These are phyloP conservation scores for Tyria jacobaeae DNA, from an alignment of 2,888 invertebrate genomes.

Conservation along the genomic window DNA sequence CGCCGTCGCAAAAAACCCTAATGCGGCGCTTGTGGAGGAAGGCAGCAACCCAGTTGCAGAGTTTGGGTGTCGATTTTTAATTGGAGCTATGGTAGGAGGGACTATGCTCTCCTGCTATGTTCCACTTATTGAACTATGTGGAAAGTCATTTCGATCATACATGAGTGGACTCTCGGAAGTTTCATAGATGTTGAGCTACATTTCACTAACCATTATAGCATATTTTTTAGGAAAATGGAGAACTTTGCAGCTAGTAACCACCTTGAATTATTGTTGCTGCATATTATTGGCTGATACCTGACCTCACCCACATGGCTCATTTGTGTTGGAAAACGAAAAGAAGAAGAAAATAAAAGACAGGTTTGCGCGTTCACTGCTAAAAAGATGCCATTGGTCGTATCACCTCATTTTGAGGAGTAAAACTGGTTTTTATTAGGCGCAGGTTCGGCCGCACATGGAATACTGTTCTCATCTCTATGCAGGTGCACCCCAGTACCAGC, in stretches of 20 bases:
- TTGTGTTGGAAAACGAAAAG: conserved; percentile 88
- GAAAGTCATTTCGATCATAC: conserved; percentile 84
- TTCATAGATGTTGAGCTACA: conserved; percentile 85
- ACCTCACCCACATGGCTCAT: conserved; percentile 93
- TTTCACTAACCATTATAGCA: conserved; percentile 85
- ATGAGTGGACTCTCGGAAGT: conserved; percentile 85
- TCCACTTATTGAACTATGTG: conserved; percentile 88
- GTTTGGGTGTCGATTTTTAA: conserved; percentile 86
- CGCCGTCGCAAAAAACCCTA: no score
- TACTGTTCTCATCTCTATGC: no score
- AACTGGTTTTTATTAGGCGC: no score
- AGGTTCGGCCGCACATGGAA: no score
- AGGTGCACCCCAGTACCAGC: no score
- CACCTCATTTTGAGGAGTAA: no score
- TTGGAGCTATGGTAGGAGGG: conserved; percentile 88
- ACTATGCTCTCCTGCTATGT: conserved; percentile 90
- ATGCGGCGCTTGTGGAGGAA: no score
- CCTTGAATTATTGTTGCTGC: conserved; percentile 84
- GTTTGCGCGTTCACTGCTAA: conserved; percentile 88
- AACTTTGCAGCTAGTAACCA: conserved; percentile 82
- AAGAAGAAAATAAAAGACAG: no score
- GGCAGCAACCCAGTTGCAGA: no score
- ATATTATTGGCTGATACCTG: conserved; percentile 90
- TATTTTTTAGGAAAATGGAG: conserved; percentile 88
- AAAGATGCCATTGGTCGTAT: no score